Evolutionary conservation across 2,797 vertebrate species (phyloP), one percentile per base, ranked within the genome.

Genomic region (Neoniphon sammara): DNA sequence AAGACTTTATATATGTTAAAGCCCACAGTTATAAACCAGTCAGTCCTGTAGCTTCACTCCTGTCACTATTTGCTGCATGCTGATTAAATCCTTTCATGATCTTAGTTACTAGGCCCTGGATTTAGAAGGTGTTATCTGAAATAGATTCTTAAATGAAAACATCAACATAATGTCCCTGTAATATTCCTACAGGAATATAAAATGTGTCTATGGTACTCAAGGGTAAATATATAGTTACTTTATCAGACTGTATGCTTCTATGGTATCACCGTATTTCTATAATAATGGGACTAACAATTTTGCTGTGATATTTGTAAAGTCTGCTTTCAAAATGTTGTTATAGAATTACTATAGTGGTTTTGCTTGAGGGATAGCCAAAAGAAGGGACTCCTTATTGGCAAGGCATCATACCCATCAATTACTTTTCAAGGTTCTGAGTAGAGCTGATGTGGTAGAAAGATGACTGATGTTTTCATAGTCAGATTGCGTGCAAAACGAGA

Each of bases 401-500:
- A 23, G 49, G 23, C 66, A 76, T 84, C 83, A 79, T 36, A 84
- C 60, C 76, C 73, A 42, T 56, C 73, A 66, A 53, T 87, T 78
- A 21, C 85, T 86, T 70, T 55, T 30, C 52, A 52, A 68, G 82
- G 58, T 73, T 63, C 27, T 46, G 54, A 54, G 80, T 62, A 53
- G 64, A 34, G 27, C 55, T 61, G 66, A 68, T 69, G 68, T 47
- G 61, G 75, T 66, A 44, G 69, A 69, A 75, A 61, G 79, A 81
- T 85, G 88, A 82, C 87, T 67, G 70, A 87, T 78, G 79, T 82
- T 78, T 82, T 89, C 59, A 58, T 75, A 75, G 86, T 85, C 71
- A 69, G 85, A 85, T 74, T 70, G 75, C 58, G 7, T 77, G 77
- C 85, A 81, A 90, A 92, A 93, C 81, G 85, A 93, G 88, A 92